Percentiles rank a stretch among this genome's conserved stretches.
Evolutionary conservation across 2,113 vertebrate genomes (phyloP).

Genomic region (Euleptes europaea): DNA sequence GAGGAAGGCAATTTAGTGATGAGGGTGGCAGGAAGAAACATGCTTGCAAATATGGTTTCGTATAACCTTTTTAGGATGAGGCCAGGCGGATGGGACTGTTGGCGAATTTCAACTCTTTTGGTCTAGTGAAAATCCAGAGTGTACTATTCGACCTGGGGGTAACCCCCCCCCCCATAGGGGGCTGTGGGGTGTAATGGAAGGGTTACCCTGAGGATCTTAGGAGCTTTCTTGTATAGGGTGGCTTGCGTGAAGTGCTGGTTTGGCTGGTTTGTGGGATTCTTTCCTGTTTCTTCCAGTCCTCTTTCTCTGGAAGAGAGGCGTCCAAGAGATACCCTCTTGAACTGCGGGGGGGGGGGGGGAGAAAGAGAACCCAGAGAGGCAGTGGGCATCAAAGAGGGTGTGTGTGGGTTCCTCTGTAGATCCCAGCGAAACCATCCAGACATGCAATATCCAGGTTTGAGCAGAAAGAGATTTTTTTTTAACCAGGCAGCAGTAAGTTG

Average conservation of each 20-base stretch:
- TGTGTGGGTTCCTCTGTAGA: not conserved
- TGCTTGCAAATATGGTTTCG: conserved; percentile 37
- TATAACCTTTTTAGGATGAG: conserved; percentile 6
- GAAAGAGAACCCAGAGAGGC: conserved; percentile 1
- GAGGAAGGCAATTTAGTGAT: conserved; percentile 3
- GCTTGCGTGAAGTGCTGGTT: conserved; percentile 40
- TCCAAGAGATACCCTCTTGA: conserved; percentile 48
- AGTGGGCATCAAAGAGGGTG: not conserved
- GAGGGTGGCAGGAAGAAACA: conserved; percentile 26
- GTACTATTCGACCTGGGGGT: not conserved
- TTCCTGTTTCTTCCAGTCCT: not conserved
- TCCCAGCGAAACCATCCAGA: not conserved
- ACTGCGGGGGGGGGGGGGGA: conserved; percentile 16
- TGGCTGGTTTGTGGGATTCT: conserved; percentile 30
- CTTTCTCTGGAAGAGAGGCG: conserved; percentile 23
- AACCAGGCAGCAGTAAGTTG: conserved; percentile 23
- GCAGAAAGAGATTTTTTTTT: not conserved
- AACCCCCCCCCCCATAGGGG: not conserved
- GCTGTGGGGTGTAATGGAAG: not conserved
- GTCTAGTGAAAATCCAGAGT: not conserved
- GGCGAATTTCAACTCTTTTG: conserved; percentile 45
- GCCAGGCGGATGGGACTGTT: conserved; percentile 63
- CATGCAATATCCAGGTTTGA: not conserved
- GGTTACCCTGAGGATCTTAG: conserved; percentile 40
- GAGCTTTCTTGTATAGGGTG: conserved; percentile 36